Base-by-base conservation (phyloP, 2,113 vertebrate genomes). In the Diadophis punctatus region DNA sequence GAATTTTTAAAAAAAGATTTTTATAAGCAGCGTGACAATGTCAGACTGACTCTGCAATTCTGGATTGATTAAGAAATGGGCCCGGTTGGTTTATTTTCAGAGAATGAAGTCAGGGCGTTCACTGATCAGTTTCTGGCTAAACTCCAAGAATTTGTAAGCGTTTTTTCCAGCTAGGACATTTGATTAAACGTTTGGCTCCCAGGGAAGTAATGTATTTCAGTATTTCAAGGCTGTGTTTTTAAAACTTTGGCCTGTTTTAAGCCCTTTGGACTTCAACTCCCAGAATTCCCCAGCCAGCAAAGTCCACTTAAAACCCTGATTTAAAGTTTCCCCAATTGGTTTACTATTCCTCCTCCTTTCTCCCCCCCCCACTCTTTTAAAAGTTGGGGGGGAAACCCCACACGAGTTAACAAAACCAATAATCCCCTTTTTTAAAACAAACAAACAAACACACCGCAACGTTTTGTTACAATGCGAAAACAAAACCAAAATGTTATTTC, bases 161-260 rank as follows among this genome's bases (percentile, higher is more conserved):
- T 4, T 34, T 68, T n/a, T n/a, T 56, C 14, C 14, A 18, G 63
- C 63, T 68, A 16, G 2, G 30, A 18, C 34, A 74, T 16, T 34
- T 2, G 16, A 2, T 34, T 7, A 34, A n/a, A n/a, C n/a, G n/a
- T n/a, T 74, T 34, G 0, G 1, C 18, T 18, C 14, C n/a, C 63
- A 20, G 10, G 63, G 14, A 74, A 74, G 63, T 18, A 18, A 74
- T 8, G 4, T n/a, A n/a, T n/a, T 63, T 30, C 10, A 63, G 1
- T 60, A 3, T 60, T 60, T 60, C 3, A 46, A 3, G 56, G 7
- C 56, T 3, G 23, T 7, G 23, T 25, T 58, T 58, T 25, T 58
- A n/a, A 23, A 25, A 58, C 58, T 11, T 4, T 0, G 9, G 58
- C 3, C 25, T 60, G 58, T 60, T 58, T 60, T 27, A 60, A 60